Percentiles rank a stretch among this genome's conserved stretches.
Conservation (phyloP, 2,888 invertebrate species). For the Azorinus chamasolen region DNA sequence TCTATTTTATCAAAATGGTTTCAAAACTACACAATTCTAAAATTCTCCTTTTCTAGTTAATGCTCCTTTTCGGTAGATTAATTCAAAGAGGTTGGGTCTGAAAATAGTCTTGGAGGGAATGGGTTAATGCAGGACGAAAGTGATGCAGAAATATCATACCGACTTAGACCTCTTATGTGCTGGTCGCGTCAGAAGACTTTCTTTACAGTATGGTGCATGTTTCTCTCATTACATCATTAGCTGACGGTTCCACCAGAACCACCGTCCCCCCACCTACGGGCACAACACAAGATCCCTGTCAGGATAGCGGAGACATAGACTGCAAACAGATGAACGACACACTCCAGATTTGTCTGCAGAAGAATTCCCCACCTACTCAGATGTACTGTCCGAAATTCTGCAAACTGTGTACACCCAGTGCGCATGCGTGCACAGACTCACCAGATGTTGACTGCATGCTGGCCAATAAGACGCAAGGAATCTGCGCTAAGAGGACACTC, state of each 20-base stretch:
- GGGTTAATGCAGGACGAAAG: no score
- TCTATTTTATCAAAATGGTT: no score
- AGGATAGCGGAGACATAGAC: constrained; percentile 54
- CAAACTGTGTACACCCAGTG: constrained; percentile 48
- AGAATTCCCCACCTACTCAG: constrained; percentile 41
- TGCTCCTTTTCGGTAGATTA: no score
- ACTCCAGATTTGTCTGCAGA: constrained; percentile 43
- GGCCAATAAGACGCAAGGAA: constrained; percentile 32
- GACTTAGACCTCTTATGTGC: no score
- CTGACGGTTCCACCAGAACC: constrained; percentile 38
- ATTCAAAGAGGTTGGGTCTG: no score
- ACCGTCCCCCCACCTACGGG: constrained; percentile 44
- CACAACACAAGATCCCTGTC: constrained; percentile 48
- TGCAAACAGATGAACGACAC: constrained; percentile 53
- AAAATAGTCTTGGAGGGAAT: no score
- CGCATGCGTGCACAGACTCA: constrained; percentile 34
- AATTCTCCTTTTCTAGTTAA: no score
- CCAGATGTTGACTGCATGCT: constrained; percentile 40
- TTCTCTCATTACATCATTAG: no score
- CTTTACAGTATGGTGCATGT: no score
- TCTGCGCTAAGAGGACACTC: constrained; percentile 30
- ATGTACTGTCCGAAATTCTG: constrained; percentile 59
- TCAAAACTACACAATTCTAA: no score
- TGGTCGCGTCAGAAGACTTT: no score
- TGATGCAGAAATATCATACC: no score